Evolutionary conservation across 2,797 vertebrate species (phyloP).

Genomic region (Toxotes lorentzi): DNA sequence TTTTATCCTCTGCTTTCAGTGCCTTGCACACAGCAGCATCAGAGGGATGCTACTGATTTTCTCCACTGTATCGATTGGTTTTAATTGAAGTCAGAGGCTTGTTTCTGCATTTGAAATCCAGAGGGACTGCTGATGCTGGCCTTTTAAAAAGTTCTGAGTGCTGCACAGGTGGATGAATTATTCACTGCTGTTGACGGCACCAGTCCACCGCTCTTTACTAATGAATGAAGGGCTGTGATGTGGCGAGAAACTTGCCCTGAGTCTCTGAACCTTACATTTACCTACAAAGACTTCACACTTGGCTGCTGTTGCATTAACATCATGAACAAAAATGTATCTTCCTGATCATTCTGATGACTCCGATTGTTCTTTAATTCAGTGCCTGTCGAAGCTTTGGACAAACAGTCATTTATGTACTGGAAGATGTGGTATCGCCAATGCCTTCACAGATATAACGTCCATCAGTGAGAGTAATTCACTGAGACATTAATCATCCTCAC

Average conservation of each 20-base stretch:
- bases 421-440: constrained; percentile 7
- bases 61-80: constrained; percentile 53
- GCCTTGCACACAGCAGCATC: constrained; percentile 12
- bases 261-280: constrained; percentile 37
- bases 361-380: constrained; percentile 7
- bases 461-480: constrained; percentile 45
- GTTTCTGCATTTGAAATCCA: constrained; percentile 49
- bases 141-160: constrained; percentile 54
- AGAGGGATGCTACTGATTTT: constrained; percentile 32
- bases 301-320: background rate
- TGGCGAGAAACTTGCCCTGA: constrained; percentile 45
- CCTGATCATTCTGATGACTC: constrained; percentile 4
- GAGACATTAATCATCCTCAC: constrained; percentile 42
- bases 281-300: constrained; percentile 8
- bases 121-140: constrained; percentile 41
- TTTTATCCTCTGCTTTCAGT: constrained; percentile 4
- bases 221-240: constrained; percentile 68
- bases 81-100: constrained; percentile 55
- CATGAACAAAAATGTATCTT: background rate
- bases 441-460: constrained; percentile 33
- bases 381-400: background rate
- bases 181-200: constrained; percentile 66
- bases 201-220: constrained; percentile 64
- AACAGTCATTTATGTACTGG: constrained; percentile 34
- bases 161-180: constrained; percentile 67